Evolutionary conservation across 1,140 invertebrate species (phyloP), one percentile per base, ranked within the genome.

Genomic region (Sinonovacula constricta): DNA sequence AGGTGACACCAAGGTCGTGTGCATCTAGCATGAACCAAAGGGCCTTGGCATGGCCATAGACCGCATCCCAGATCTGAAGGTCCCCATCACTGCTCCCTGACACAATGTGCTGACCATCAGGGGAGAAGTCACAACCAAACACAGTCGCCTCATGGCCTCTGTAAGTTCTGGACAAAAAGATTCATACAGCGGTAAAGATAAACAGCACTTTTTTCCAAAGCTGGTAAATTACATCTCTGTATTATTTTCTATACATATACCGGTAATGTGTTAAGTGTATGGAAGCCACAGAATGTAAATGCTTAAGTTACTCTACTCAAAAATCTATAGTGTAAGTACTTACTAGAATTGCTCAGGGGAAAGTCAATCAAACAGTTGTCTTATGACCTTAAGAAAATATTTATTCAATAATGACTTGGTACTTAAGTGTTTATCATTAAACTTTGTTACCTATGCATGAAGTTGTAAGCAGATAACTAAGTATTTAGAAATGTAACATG

Each of bases 1-100:
- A 92, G 24, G 94, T 92, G 3, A 96, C 93, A 10, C 95, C 95
- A 66, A 96, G 90, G 88, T 96, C 95, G 87, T 96, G 95, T 80
- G 94, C 94, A 88, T 95, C 94, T 66, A 93, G 92, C 81, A 92
- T 82, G 12, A 92, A 91, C 34, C 83, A 79, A 49, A 93, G 78
- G 60, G 86, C 88, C 67, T 90, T 91, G 0, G 88, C 90, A 81
- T 91, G 89, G 18, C 89, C 91, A 78, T 83, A 89, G 59, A 86
- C 85, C 26, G 92, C 92, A 83, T 93, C 93, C 93, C 94, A 95
- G 4, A 95, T 88, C 63, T 93, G 92, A 3, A 95, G 83, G 59
- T 94, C 93, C 51, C 94, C 95, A 66, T 93, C 90, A 14, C 93
- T 94, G 70, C 94, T 95, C 1, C 93, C 93, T 0, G 94, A 94